phyloP scores from a whole-genome alignment of 2,113 vertebrate species.

The Bathybates hornii region DNA sequence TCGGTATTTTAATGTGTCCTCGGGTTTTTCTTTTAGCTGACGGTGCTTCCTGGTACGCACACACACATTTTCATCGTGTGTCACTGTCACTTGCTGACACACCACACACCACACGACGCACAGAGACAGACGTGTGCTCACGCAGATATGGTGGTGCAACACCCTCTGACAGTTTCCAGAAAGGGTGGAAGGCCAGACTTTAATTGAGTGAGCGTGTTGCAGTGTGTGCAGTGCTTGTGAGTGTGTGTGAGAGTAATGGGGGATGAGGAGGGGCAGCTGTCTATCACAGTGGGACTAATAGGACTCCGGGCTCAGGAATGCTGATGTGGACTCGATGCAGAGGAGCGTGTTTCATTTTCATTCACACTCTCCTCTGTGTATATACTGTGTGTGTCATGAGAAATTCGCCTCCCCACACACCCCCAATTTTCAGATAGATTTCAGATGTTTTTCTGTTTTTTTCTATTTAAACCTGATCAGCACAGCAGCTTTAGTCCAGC shows the following conservation, averaged over 20 bases:
- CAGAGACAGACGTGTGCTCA: background rate
- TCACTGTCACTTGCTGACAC: background rate
- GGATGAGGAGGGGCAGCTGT: background rate
- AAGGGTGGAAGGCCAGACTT: slow-evolving; percentile 55
- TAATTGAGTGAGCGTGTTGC: slow-evolving; percentile 69
- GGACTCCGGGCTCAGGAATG: slow-evolving; percentile 44
- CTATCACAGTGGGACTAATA: slow-evolving; percentile 61
- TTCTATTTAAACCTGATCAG: background rate
- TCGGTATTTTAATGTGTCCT: background rate
- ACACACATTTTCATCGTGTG: background rate
- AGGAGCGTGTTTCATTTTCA: slow-evolving; percentile 45
- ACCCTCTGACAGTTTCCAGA: slow-evolving; percentile 14
- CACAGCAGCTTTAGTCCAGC: too few relatives aligned
- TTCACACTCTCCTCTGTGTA: background rate
- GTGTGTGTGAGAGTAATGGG: slow-evolving; percentile 34
- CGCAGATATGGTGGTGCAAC: background rate
- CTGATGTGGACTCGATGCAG: slow-evolving; percentile 46
- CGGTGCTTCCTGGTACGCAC: too few relatives aligned
- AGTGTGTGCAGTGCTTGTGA: slow-evolving; percentile 7
- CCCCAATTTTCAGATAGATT: slow-evolving; percentile 16
- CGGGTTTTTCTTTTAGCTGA: background rate
- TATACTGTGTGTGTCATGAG: background rate
- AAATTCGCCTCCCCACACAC: background rate
- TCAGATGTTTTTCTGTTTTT: slow-evolving; percentile 15
- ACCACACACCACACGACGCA: background rate